Evolutionary conservation across 2,888 invertebrate genomes (phyloP).

Genomic region (Sepioteuthis lessoniana): DNA sequence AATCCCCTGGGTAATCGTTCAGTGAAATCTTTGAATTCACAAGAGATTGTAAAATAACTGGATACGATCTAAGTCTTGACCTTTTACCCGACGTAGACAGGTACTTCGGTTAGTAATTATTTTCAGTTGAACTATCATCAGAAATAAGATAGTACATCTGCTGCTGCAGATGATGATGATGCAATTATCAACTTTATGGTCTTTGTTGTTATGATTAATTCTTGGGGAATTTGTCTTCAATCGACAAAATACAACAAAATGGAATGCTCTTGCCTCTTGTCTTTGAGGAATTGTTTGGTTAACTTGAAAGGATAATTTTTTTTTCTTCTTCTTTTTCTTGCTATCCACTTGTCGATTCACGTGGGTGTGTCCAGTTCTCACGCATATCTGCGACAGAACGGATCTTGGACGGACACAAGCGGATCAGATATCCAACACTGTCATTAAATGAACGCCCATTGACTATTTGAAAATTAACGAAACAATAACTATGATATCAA

Average conservation of each 20-base stretch:
- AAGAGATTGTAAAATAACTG: too few relatives aligned
- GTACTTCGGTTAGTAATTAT: too few relatives aligned
- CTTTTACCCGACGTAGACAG: too few relatives aligned
- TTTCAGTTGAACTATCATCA: too few relatives aligned
- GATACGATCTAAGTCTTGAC: too few relatives aligned
- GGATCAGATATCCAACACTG: background rate
- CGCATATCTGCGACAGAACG: background rate
- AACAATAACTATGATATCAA: background rate
- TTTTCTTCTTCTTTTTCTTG: too few relatives aligned
- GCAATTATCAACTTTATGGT: background rate
- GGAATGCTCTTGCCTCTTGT: background rate
- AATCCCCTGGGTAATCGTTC: too few relatives aligned
- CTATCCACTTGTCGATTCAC: background rate
- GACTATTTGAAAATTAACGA: background rate
- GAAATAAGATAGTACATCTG: too few relatives aligned
- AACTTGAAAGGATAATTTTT: background rate
- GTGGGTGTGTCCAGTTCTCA: background rate
- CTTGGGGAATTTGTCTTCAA: background rate
- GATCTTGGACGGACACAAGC: background rate
- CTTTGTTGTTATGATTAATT: background rate
- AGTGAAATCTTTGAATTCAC: too few relatives aligned
- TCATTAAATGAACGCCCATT: background rate
- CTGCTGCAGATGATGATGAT: background rate
- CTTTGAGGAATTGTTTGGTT: background rate
- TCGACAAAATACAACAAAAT: background rate